phyloP scores from a whole-genome alignment of 2,113 vertebrate species.

The Vulpes lagopus region DNA sequence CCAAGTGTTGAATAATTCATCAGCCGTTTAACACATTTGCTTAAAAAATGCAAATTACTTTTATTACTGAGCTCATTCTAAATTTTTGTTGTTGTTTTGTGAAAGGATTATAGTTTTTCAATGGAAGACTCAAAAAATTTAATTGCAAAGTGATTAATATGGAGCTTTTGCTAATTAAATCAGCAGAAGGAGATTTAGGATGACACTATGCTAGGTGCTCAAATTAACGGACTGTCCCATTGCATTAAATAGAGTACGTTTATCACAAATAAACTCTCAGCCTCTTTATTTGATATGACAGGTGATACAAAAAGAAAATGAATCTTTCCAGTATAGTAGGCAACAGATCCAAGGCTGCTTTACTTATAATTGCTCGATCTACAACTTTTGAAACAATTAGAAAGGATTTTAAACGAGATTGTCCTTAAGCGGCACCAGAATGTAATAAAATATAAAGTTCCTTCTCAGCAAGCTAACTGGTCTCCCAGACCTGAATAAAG shows the following conservation, averaged over 20 bases:
- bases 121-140: conserved; percentile 82
- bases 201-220: conserved; percentile 83
- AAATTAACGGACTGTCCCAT: conserved; percentile 84
- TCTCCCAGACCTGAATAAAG: background rate
- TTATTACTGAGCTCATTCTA: conserved; percentile 78
- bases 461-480: background rate
- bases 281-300: conserved; percentile 80
- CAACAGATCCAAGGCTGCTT: conserved; percentile 70
- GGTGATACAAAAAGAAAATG: conserved; percentile 72
- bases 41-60: conserved; percentile 84
- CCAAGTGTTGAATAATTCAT: conserved; percentile 86
- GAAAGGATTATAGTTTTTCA: conserved; percentile 74
- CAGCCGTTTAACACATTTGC: conserved; percentile 79
- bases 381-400: conserved; percentile 76
- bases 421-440: conserved; percentile 57
- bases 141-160: conserved; percentile 87
- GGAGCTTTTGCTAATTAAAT: conserved; percentile 87
- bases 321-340: conserved; percentile 68
- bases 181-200: conserved; percentile 82
- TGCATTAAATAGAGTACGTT: conserved; percentile 83
- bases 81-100: conserved; percentile 78
- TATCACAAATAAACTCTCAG: conserved; percentile 82
- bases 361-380: conserved; percentile 69
- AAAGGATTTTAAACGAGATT: conserved; percentile 63
- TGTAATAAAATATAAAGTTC: conserved; percentile 55